These are phyloP conservation scores for Xylocopa sonorina DNA, from an alignment of 1,140 invertebrate species.

Conservation along the genomic window DNA sequence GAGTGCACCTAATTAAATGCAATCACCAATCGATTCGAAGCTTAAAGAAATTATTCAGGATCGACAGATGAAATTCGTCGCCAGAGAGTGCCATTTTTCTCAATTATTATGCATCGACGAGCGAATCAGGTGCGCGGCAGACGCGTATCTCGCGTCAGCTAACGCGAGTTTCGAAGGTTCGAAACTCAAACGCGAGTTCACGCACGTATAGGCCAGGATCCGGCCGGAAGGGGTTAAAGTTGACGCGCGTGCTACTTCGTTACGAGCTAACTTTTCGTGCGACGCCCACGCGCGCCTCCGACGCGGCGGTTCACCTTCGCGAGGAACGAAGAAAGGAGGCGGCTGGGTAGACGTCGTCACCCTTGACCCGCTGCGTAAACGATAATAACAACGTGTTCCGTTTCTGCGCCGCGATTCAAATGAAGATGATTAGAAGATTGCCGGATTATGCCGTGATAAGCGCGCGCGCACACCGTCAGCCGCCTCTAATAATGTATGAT, in stretches of 20 bases:
- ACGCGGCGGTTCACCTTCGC: slow-evolving; percentile 22
- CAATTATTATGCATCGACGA: no score
- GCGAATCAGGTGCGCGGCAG: no score
- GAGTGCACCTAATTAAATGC: no score
- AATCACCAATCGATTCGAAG: no score
- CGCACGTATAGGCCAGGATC: no score
- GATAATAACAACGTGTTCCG: slow-evolving; percentile 58
- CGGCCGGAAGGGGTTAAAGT: no score
- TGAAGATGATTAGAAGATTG: slow-evolving; percentile 64
- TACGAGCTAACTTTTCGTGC: not conserved
- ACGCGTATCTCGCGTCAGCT: no score
- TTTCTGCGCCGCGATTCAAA: slow-evolving; percentile 61
- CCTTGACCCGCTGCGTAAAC: slow-evolving; percentile 61
- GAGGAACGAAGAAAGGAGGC: slow-evolving; percentile 30
- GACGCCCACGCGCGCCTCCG: slow-evolving; percentile 22
- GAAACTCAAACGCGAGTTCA: no score
- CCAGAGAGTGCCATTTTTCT: no score
- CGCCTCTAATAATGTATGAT: slow-evolving; percentile 30
- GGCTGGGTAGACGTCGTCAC: slow-evolving; percentile 33
- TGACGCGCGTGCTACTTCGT: no score
- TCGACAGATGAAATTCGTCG: no score
- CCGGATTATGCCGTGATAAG: slow-evolving; percentile 58
- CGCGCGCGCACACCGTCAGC: slow-evolving; percentile 29
- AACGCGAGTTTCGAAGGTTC: no score
- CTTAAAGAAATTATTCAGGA: not conserved